Evolutionary conservation across 2,797 vertebrate species (phyloP).

Genomic region (Sebastes hopkinsi): DNA sequence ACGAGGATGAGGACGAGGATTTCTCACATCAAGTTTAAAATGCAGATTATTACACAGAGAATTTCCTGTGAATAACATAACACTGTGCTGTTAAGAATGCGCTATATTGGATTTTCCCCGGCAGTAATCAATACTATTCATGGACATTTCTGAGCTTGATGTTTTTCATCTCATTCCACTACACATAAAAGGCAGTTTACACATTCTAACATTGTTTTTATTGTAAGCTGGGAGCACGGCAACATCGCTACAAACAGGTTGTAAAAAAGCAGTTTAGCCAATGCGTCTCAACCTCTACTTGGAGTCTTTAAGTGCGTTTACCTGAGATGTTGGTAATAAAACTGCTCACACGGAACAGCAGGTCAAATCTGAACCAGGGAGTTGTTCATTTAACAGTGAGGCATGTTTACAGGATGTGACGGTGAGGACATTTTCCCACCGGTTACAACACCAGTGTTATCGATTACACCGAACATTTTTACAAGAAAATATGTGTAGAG

Average conservation of each 20-base stretch:
- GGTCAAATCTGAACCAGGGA: too few species aligned
- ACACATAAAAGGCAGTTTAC: not conserved
- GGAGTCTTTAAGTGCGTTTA: not conserved
- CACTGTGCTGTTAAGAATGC: not conserved
- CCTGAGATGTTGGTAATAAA: not conserved
- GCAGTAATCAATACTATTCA: constrained; percentile 10
- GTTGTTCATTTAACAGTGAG: too few species aligned
- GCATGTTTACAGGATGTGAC: too few species aligned
- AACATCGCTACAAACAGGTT: not conserved
- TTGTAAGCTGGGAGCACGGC: not conserved
- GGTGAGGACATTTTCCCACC: too few species aligned
- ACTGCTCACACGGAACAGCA: too few species aligned
- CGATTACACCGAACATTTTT: too few species aligned
- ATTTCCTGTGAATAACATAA: not conserved
- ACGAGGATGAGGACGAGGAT: not conserved
- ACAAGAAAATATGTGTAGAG: too few species aligned
- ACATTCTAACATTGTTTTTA: not conserved
- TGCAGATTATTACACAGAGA: not conserved
- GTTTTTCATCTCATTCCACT: not conserved
- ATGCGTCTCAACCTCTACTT: not conserved
- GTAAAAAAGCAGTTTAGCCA: too few species aligned
- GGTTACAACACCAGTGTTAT: rapidly evolving
- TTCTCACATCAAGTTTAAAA: not conserved
- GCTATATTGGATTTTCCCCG: not conserved
- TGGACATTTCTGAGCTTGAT: not conserved